These are phyloP conservation scores for Elachura formosa DNA, from an alignment of 2,113 vertebrate genomes.

Conservation along the genomic window DNA sequence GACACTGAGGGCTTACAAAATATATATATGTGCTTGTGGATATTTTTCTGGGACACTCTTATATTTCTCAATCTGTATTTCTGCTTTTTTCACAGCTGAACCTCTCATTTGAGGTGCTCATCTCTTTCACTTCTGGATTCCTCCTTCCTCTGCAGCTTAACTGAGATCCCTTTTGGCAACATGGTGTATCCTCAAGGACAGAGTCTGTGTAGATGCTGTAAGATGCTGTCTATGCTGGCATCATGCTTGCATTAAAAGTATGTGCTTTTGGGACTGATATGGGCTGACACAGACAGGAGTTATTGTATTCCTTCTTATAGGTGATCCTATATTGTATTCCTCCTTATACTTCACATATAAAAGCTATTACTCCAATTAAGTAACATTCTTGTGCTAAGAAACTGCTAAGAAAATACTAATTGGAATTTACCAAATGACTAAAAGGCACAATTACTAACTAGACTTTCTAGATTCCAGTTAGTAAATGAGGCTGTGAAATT, in stretches of 20 bases:
- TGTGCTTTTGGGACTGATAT: accelerated
- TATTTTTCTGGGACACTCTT: not conserved
- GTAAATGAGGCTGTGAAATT: too few relatives aligned
- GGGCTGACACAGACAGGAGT: not conserved
- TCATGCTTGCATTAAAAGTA: accelerated
- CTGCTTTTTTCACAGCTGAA: not conserved
- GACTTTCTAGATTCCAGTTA: too few relatives aligned
- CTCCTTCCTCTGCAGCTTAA: not conserved
- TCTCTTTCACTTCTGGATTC: not conserved
- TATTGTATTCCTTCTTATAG: accelerated
- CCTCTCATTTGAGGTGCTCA: not conserved
- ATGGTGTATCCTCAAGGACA: not conserved
- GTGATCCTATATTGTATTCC: too few relatives aligned
- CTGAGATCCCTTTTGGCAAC: not conserved
- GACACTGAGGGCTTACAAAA: not conserved
- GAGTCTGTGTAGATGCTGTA: not conserved
- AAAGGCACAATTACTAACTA: too few relatives aligned
- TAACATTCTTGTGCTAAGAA: too few relatives aligned
- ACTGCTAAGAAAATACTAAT: too few relatives aligned
- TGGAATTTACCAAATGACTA: too few relatives aligned
- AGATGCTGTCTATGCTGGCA: not conserved
- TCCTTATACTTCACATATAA: too few relatives aligned
- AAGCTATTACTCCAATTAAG: too few relatives aligned
- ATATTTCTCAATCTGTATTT: not conserved
- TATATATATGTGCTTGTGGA: not conserved